phyloP scores from a whole-genome alignment of 2,797 vertebrate genomes.

The Chaetodon trifasciatus region DNA sequence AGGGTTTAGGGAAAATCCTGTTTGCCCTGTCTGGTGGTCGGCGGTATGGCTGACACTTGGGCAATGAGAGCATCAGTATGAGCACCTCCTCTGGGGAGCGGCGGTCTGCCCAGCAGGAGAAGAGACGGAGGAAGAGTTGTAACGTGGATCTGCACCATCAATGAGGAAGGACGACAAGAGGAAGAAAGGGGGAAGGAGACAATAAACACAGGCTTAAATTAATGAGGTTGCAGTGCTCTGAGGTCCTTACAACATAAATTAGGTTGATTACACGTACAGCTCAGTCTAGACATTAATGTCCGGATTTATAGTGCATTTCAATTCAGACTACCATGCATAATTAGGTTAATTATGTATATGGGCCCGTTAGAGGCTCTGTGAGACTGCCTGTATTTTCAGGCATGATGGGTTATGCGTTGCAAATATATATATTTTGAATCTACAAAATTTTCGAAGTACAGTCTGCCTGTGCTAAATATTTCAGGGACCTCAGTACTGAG shows the following conservation, averaged over 20 bases:
- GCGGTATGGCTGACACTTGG: constrained; percentile 43
- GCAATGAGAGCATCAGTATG: constrained; percentile 44
- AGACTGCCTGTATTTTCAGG: neutral
- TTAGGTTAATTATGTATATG: constrained; percentile 64
- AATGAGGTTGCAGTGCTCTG: constrained; percentile 33
- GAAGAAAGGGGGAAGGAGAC: constrained; percentile 20
- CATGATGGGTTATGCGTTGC: neutral
- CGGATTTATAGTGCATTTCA: constrained; percentile 55
- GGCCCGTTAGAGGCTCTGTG: constrained; percentile 24
- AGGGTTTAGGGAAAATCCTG: constrained; percentile 64
- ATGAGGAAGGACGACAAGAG: constrained; percentile 36
- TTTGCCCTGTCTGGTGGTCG: constrained; percentile 69
- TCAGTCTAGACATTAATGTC: constrained; percentile 47
- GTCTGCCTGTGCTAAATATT: neutral
- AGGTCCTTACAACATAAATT: constrained; percentile 37
- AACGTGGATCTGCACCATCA: constrained; percentile 42
- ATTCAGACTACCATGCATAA: constrained; percentile 51
- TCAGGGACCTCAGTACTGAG: neutral
- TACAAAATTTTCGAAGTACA: neutral
- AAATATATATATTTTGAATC: neutral
- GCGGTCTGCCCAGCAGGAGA: constrained; percentile 29
- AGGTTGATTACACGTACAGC: constrained; percentile 43
- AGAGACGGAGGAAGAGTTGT: constrained; percentile 27
- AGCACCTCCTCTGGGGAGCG: constrained; percentile 47
- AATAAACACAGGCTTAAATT: constrained; percentile 2